Evolutionary conservation across 2,113 vertebrate species (phyloP), one percentile per base, ranked within the genome.

Genomic region (Limanda limanda): DNA sequence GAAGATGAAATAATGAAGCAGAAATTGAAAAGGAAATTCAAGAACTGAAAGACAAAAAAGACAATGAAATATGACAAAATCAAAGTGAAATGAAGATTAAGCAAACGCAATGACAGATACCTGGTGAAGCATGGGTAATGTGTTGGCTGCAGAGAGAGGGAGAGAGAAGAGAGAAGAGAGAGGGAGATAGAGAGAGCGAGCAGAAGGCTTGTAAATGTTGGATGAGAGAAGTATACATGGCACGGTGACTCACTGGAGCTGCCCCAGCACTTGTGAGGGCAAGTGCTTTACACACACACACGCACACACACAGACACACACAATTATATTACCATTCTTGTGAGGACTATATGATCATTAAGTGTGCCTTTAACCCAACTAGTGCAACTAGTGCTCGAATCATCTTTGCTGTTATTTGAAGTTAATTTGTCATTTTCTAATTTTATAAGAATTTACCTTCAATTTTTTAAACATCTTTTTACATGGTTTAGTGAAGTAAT

Each of bases 211-310:
- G 86, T 93, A 92, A 93, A 92, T 92, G 89, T 92, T 93, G 90
- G 78, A 92, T 93, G 91, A 92, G 89, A 80, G 88, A 81, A 86
- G 92, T 91, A 89, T 91, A 92, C 91, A 92, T 92, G 88, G 90
- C 92, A 83, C 79, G 74, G 63, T 90, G 91, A 91, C 91, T 92
- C 90, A 89, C 89, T 79, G 87, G 89, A 90, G 86, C 81, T 89
- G 92, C 86, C 89, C 91, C 40, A 68, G 83, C 85, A 89, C 86
- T 89, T 91, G 91, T 89, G 91, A 91, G 92, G 90, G 87, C 92
- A 93, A 93, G 91, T 89, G 84, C 85, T 89, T 85, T 69, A 87
- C 82, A 83, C 83, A 61, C 86, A 62, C 55, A 87, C 80, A 81
- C 83, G 37, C 85, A 60, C 86, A 55, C 78, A 27, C 62, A n/a